Evolutionary conservation across 1,140 invertebrate species (phyloP), one percentile per base, ranked within the genome.

Genomic region (Radopholus similis): DNA sequence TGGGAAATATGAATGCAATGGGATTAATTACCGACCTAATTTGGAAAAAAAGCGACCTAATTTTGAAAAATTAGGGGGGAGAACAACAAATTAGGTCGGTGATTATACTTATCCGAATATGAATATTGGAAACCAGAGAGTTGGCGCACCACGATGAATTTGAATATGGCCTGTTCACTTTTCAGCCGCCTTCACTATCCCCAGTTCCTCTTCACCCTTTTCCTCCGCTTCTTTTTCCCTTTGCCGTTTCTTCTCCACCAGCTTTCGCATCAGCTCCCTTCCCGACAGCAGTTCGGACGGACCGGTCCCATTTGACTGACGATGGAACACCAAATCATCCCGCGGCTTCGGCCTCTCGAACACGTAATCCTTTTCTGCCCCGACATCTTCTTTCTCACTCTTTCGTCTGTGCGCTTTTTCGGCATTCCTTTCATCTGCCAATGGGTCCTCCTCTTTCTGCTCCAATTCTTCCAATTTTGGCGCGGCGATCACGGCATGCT

Each of bases 391-490:
- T 6, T 28, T 51, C 21, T 51, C 47, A 11, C 47, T 23, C 4
- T 9, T 28, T 23, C 47, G 23, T 11, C n/a, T 51, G 23, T 51
- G 23, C 4, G n/a, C 26, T 47, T 2, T 47, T 47, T 4, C 44
- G 44, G 13, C 18, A 13, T 42, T n/a, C 5, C 26, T 47, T 13
- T 47, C 13, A 47, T 26, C 47, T 28, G 23, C 47, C 15, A 62
- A 62, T 6, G 59, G 59, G 30, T 62, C 59, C n/a, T 62, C 40
- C 40, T 23, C 9, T 15, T 23, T 11, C 42, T 60, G 37, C 47
- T 23, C 59, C 5, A 4, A 13, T 38, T 4, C 15, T 40, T 23
- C 13, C n/a, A n/a, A n/a, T n/a, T n/a, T n/a, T n/a, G n/a, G n/a
- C n/a, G n/a, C n/a, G n/a, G n/a, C n/a, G n/a, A n/a, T n/a, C n/a